Conservation (phyloP, 2,113 vertebrate species). For the Recurvirostra avosetta region DNA sequence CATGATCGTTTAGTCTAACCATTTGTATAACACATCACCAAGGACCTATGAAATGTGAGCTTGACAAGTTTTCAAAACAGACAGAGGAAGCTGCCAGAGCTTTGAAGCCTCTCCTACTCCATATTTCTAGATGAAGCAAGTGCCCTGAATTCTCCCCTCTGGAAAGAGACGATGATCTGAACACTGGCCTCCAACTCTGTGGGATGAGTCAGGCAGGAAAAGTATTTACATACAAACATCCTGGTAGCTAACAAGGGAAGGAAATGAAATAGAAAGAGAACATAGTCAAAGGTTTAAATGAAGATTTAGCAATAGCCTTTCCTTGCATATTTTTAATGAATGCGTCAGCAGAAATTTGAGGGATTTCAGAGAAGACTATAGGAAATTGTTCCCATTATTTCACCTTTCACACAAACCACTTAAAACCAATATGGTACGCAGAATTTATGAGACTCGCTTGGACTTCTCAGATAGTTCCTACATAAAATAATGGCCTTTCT, state of each 20-base stretch:
- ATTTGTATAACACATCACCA: background rate
- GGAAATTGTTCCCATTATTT: background rate
- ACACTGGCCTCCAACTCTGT: background rate
- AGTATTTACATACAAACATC: slow-evolving; percentile 34
- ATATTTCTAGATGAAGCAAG: background rate
- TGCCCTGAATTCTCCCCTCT: background rate
- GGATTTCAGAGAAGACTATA: background rate
- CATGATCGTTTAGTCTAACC: background rate
- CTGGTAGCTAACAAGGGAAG: slow-evolving; percentile 30
- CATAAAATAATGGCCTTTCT: background rate
- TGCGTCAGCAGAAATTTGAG: background rate
- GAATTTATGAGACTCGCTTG: accelerated
- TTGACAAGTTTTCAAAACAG: background rate
- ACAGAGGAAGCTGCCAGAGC: background rate
- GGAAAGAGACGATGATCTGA: background rate
- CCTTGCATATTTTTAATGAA: background rate
- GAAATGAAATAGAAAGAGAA: slow-evolving; percentile 14
- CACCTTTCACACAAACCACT: background rate
- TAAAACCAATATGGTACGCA: background rate
- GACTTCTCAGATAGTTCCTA: background rate
- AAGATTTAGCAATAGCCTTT: background rate
- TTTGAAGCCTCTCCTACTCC: background rate
- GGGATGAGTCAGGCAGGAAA: slow-evolving; percentile 22
- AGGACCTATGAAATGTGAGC: background rate
- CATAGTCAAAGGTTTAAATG: background rate